Evolutionary conservation across 2,888 invertebrate genomes (phyloP).

Genomic region (Lumbricus terrestris): DNA sequence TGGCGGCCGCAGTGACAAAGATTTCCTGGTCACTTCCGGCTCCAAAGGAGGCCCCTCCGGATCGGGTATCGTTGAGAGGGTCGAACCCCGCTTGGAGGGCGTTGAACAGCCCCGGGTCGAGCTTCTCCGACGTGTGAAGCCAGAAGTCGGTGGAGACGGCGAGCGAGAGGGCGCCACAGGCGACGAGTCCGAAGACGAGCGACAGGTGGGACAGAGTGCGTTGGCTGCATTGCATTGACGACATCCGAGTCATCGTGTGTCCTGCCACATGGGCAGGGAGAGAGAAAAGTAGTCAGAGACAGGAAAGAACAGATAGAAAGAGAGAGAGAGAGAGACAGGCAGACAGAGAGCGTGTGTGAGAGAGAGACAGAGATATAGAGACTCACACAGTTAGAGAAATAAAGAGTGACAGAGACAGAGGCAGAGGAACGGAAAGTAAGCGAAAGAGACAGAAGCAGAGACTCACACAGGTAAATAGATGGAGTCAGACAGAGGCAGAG

Average conservation of each 20-base stretch:
- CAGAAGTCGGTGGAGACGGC: slow-evolving; percentile 55
- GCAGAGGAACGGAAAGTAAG: neutral
- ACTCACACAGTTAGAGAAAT: neutral
- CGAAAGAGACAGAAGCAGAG: neutral
- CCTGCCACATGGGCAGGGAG: neutral
- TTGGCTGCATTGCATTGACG: slow-evolving; percentile 26
- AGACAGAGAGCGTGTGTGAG: neutral
- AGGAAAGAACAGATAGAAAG: neutral
- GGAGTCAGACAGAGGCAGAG: too few species aligned
- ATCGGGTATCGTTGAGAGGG: neutral
- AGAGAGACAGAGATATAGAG: neutral
- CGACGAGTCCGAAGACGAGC: slow-evolving; percentile 47
- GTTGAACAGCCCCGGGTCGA: slow-evolving; percentile 4
- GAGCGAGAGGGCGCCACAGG: slow-evolving; percentile 48
- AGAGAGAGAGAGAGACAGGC: neutral
- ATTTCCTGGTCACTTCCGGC: neutral
- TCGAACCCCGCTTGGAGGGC: neutral
- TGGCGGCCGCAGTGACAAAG: neutral
- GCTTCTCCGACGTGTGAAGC: slow-evolving; percentile 47
- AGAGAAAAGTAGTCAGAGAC: neutral
- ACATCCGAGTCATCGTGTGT: slow-evolving; percentile 5
- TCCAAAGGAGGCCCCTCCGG: neutral
- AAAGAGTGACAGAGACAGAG: neutral
- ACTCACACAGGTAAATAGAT: too few species aligned
- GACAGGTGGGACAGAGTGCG: slow-evolving; percentile 45